These are phyloP conservation scores for Coelogynopora nodosa DNA, from an alignment of 2,888 invertebrate species.

Conservation along the genomic window DNA sequence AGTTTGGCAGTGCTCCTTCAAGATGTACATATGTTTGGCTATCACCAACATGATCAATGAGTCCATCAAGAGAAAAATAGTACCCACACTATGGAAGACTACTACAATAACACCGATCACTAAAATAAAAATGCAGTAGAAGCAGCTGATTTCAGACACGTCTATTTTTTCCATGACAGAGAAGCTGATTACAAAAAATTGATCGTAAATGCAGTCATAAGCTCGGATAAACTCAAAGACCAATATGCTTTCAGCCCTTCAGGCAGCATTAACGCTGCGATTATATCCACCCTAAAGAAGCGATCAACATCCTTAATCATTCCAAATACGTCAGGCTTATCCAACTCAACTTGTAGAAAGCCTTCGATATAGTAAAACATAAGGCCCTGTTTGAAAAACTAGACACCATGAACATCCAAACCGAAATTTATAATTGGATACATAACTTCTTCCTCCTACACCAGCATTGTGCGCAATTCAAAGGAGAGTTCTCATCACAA, in stretches of 20 bases:
- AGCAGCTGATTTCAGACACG: neutral
- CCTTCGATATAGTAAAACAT: neutral
- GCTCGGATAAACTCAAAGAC: neutral
- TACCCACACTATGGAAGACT: no score
- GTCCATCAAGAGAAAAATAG: neutral
- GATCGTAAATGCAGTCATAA: neutral
- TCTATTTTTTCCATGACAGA: slow-evolving; percentile 7
- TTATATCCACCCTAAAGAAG: slow-evolving; percentile 19
- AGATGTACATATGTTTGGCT: no score
- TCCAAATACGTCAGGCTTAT: slow-evolving; percentile 24
- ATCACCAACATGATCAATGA: slow-evolving; percentile 3
- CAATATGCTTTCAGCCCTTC: slow-evolving; percentile 6
- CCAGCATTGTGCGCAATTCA: neutral
- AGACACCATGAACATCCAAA: neutral
- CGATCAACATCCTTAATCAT: neutral
- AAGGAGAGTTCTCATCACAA: slow-evolving; percentile 20
- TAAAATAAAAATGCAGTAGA: neutral
- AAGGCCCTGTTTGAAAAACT: slow-evolving; percentile 3
- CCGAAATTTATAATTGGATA: slow-evolving; percentile 16
- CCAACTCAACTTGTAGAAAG: neutral
- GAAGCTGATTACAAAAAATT: neutral
- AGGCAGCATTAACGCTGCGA: neutral
- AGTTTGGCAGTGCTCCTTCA: neutral
- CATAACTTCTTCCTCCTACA: slow-evolving; percentile 8
- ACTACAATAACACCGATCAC: no score